Conservation (phyloP, 2,888 invertebrate genomes). For the Neoascia interrupta region DNA sequence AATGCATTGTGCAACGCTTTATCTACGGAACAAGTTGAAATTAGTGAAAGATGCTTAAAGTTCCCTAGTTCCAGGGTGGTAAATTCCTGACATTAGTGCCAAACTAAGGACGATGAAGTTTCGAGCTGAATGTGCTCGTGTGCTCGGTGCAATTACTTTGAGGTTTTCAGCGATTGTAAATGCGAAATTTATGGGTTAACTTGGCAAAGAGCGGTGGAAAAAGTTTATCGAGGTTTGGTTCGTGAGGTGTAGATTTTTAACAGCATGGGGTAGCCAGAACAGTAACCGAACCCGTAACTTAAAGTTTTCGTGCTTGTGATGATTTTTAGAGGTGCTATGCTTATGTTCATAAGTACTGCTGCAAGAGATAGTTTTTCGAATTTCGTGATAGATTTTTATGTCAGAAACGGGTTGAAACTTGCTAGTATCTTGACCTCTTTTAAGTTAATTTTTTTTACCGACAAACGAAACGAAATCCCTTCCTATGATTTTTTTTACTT, state of each 20-base stretch:
- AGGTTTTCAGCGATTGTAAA: conserved; percentile 65
- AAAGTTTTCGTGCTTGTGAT: too few species aligned
- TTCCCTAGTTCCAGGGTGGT: conserved; percentile 52
- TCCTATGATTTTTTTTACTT: too few species aligned
- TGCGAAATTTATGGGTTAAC: conserved; percentile 55
- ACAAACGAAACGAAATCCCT: too few species aligned
- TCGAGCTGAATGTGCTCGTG: conserved; percentile 15
- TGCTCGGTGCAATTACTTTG: conserved; percentile 54
- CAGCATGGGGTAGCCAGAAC: too few species aligned
- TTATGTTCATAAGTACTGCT: too few species aligned
- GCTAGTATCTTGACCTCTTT: too few species aligned
- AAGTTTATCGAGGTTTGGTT: conserved; percentile 15
- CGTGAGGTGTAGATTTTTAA: conserved; percentile 14
- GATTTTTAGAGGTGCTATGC: too few species aligned
- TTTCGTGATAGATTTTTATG: too few species aligned
- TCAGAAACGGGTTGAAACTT: too few species aligned
- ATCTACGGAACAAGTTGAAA: conserved; percentile 51
- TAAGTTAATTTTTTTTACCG: too few species aligned
- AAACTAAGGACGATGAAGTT: conserved; percentile 22
- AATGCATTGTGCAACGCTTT: conserved; percentile 41
- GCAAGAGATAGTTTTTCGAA: too few species aligned
- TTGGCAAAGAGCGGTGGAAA: conserved; percentile 10
- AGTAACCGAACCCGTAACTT: too few species aligned
- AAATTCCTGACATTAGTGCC: conserved; percentile 46
- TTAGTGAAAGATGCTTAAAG: conserved; percentile 65